These are phyloP conservation scores for Virgularia gustaviana DNA, from an alignment of 92 coral and sea anemone species.

Conservation along the genomic window DNA sequence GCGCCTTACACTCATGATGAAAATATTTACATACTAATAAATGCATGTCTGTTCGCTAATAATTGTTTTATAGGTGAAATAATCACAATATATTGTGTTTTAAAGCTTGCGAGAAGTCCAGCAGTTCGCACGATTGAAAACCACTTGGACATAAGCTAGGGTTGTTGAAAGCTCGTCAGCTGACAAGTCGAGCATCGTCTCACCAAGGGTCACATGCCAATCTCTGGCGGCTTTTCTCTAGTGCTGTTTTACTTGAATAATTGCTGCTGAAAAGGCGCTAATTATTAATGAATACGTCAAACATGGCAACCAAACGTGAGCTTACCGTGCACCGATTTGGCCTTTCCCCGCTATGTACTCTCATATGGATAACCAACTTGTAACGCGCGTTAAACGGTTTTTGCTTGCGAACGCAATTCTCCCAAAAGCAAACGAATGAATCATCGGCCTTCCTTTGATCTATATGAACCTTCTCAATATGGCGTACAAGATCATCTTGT, in stretches of 20 bases:
- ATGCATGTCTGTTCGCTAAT: slow-evolving; percentile 25
- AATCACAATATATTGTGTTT: slow-evolving; percentile 9
- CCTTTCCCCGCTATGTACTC: slow-evolving; percentile 97
- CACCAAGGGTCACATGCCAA: no score
- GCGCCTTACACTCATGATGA: background rate
- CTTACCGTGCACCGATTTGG: slow-evolving; percentile 99
- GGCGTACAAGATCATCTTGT: slow-evolving; percentile 91
- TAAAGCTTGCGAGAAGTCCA: no score
- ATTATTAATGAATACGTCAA: slow-evolving; percentile 46
- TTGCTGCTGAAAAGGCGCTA: slow-evolving; percentile 18
- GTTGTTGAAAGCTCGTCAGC: no score
- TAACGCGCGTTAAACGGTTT: slow-evolving; percentile 90
- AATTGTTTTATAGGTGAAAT: slow-evolving; percentile 1
- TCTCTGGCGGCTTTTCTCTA: slow-evolving; percentile 10
- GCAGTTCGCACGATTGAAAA: no score
- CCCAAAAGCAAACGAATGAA: slow-evolving; percentile 94
- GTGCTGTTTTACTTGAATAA: slow-evolving; percentile 1
- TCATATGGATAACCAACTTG: slow-evolving; percentile 84
- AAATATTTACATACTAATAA: slow-evolving; percentile 24
- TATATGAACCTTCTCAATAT: slow-evolving; percentile 95
- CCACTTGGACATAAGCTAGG: no score
- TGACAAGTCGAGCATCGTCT: no score
- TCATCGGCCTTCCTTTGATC: slow-evolving; percentile 98
- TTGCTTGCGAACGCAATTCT: slow-evolving; percentile 85
- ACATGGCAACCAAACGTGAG: slow-evolving; percentile 18